Evolutionary conservation across 2,888 invertebrate species (phyloP).

Genomic region (Hoplodrina blanda): DNA sequence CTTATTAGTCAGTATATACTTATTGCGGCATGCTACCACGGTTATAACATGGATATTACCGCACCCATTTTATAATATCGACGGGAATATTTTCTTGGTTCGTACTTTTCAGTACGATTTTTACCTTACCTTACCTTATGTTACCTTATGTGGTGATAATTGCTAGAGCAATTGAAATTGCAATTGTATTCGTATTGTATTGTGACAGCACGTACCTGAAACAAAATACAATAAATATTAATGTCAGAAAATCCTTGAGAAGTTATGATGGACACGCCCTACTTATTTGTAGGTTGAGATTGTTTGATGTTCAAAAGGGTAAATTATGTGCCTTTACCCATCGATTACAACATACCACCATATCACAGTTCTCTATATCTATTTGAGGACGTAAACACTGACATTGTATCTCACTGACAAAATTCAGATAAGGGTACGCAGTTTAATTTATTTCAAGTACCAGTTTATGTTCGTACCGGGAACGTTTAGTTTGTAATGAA

Average conservation of each 20-base stretch:
- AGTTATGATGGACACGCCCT: not conserved
- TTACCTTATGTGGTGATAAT: too few relatives aligned
- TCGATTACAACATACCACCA: not conserved
- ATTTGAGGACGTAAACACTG: not conserved
- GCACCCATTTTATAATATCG: too few relatives aligned
- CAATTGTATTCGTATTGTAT: not conserved
- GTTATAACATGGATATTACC: too few relatives aligned
- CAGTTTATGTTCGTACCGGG: not conserved
- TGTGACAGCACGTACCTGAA: slow-evolving; percentile 12
- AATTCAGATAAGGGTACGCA: slow-evolving; percentile 9
- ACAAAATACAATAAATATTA: not conserved
- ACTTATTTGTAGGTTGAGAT: not conserved
- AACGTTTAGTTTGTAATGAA: slow-evolving; percentile 3
- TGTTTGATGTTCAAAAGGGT: not conserved
- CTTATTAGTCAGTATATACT: too few relatives aligned
- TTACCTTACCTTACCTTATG: too few relatives aligned
- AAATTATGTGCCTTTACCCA: not conserved
- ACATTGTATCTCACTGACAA: not conserved
- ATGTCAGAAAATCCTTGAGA: not conserved
- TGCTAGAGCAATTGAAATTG: not conserved
- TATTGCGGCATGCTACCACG: too few relatives aligned
- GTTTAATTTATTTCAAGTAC: slow-evolving; percentile 1
- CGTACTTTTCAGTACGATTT: too few relatives aligned
- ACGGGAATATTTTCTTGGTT: too few relatives aligned
- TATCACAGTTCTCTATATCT: not conserved